Evolutionary conservation across 2,888 invertebrate species (phyloP), one percentile per base, ranked within the genome.

Genomic region (Drosophila multiciliata): DNA sequence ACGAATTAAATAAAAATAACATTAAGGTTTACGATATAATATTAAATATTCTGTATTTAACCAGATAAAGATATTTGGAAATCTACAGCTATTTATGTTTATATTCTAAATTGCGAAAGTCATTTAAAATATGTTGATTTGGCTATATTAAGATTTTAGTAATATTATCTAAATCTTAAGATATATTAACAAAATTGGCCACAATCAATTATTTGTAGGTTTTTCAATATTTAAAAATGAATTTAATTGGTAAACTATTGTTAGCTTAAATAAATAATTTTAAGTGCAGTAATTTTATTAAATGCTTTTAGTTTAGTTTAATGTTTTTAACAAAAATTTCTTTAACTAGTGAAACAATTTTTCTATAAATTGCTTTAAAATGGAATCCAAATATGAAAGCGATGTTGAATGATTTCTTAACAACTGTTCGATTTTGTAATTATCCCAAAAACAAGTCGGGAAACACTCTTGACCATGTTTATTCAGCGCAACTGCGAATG

Each of bases 371-470:
- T 29, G 29, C 29, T 29, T 29, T 6, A 29, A 29, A 29, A 29
- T 29, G 29, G 29, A 29, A 29, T 29, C 29, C 26, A 26, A 26
- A 26, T 26, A 26, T 4, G 26, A 26, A 26, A 26, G 26, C 26
- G 26, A 26, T 26, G 4, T 26, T 26, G 35, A 36, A 58, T 58
- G 42, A 53, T 48, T 52, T 32, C 11, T 15, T 12, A 35, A 40
- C 49, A 49, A 35, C 48, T 54, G 53, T 66, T 67, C 40, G 63
- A 64, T 67, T 62, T 54, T 66, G 80, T 80, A 88, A 88, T 82
- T 82, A 85, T 76, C 59, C 8, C 15, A 48, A 53, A 71, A 55
- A 59, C 58, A 62, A 58, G 35, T 52, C 55, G 12, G 9, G 20
- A 17, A 49, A 35, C 45, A 26, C 62, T 50, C 12, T 36, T 57